Evolutionary conservation across 2,888 invertebrate genomes (phyloP).

Genomic region (Coelinius sp.): DNA sequence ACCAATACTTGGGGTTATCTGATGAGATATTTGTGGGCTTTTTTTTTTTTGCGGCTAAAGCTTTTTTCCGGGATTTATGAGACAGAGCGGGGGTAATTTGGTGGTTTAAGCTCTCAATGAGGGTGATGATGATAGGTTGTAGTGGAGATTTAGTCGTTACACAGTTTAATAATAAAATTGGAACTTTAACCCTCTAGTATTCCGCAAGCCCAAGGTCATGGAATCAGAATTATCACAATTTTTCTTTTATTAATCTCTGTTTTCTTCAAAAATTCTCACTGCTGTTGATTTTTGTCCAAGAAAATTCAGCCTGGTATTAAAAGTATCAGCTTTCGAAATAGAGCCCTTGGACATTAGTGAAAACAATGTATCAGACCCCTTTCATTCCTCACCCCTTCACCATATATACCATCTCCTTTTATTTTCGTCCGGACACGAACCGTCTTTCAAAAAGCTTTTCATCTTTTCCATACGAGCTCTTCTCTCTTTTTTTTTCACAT

Average conservation of each 20-base stretch:
- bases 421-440: slow-evolving; percentile 43
- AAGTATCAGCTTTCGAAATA: background rate
- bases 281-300: background rate
- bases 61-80: background rate
- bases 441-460: slow-evolving; percentile 67
- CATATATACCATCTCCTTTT: slow-evolving; percentile 30
- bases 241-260: too few species aligned
- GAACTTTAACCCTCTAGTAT: background rate
- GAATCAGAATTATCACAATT: too few species aligned
- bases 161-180: background rate
- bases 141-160: background rate
- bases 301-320: background rate
- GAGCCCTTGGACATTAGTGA: slow-evolving; percentile 39
- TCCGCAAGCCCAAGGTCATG: background rate
- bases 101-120: background rate
- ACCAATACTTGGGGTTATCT: slow-evolving; percentile 26
- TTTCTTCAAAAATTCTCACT: background rate
- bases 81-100: background rate
- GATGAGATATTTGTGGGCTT: background rate
- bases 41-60: slow-evolving; percentile 1
- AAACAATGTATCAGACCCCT: slow-evolving; percentile 49
- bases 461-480: slow-evolving; percentile 67
- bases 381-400: slow-evolving; percentile 32
- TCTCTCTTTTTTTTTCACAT: background rate
- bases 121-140: background rate